Base-by-base conservation (phyloP, 2,113 vertebrate species). In the Cochlearius cochlearius region DNA sequence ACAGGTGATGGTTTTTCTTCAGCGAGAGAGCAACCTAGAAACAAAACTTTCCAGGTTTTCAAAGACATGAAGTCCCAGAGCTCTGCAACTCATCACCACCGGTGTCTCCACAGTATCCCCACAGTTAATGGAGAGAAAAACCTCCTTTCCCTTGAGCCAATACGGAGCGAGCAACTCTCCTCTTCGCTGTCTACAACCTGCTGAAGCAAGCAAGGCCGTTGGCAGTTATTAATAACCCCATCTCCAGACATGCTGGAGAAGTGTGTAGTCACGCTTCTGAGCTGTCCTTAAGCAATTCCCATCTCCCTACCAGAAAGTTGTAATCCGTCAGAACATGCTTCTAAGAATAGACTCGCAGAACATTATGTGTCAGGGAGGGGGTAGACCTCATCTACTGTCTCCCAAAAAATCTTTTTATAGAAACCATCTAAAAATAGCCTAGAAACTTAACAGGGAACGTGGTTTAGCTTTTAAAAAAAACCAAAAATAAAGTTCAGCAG, bases 171-270 rank as follows among this genome's bases (percentile, higher is more conserved):
- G 43, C 1, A 3, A 17, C 18, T 77, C 49, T 36, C 64, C 49
- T 58, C 39, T 78, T 23, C 5, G 36, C 92, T 47, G 47, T 30
- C 75, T 86, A 49, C 86, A 63, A 56, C 56, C 55, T 90, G 86
- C 94, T 92, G 86, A 91, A 81, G 88, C 64, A 83, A 88, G 88
- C 79, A 47, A 77, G 36, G 80, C 43, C 1, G 10, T 26, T 78
- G 90, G 94, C 86, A 93, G 94, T 91, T 94, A 96, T 92, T 96
- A 96, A 94, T 93, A 95, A 75, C 43, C 25, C 49, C 64, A 49
- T 93, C 90, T 88, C 86, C 88, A 96, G 96, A 91, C 68, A 26
- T 43, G 69, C 72, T 66, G 75, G 45, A 92, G 68, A 92, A 88
- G 52, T 64, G 52, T 71, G 79, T 30, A 83, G 82, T 86, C 96